phyloP scores from a whole-genome alignment of 2,888 invertebrate genomes.

The Harpalus rufipes region DNA sequence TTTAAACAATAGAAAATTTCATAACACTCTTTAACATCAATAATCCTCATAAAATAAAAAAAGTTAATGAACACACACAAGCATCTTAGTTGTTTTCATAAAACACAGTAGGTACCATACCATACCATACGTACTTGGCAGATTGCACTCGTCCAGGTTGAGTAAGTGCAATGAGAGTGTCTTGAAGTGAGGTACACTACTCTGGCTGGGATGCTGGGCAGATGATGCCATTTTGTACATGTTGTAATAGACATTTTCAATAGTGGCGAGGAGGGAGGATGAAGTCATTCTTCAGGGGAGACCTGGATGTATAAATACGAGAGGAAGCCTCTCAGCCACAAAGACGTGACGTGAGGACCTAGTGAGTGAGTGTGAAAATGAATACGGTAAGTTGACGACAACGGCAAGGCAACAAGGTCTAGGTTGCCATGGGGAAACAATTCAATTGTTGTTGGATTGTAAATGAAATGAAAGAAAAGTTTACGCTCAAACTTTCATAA shows the following conservation, averaged over 20 bases:
- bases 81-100: constrained; percentile 44
- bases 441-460: constrained; percentile 1
- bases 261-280: constrained; percentile 72
- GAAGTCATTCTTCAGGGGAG: constrained; percentile 56
- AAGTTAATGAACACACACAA: constrained; percentile 41
- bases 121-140: constrained; percentile 58
- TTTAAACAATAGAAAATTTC: constrained; percentile 19
- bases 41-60: constrained; percentile 14
- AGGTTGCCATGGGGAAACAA: not conserved
- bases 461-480: not conserved
- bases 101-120: constrained; percentile 54
- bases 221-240: constrained; percentile 74
- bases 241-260: constrained; percentile 74
- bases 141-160: constrained; percentile 30
- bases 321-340: constrained; percentile 9
- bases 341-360: constrained; percentile 5
- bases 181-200: too few species aligned
- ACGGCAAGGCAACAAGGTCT: constrained; percentile 22
- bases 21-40: constrained; percentile 10
- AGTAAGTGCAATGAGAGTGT: not conserved
- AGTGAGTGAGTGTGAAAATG: constrained; percentile 37
- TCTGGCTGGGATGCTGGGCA: constrained; percentile 15
- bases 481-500: too few species aligned
- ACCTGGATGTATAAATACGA: constrained; percentile 59
- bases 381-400: constrained; percentile 31